Evolutionary conservation across 2,113 vertebrate species (phyloP).

Genomic region (Lasiurus cinereus): DNA sequence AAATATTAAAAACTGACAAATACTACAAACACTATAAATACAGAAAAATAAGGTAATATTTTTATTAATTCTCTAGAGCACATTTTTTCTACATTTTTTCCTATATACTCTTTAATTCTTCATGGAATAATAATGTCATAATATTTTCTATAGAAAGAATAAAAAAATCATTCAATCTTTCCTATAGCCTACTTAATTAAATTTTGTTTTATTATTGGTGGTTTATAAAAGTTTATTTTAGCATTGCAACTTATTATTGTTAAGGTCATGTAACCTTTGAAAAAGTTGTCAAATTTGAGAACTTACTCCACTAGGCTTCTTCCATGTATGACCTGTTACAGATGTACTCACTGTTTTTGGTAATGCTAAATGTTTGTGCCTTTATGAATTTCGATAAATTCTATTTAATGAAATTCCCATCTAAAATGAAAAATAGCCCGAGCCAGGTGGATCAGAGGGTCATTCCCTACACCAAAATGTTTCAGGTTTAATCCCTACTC

Average conservation of each 20-base stretch:
- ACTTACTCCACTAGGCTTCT: not conserved
- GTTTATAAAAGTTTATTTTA: not conserved
- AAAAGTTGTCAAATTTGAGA: not conserved
- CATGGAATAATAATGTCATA: not conserved
- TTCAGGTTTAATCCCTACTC: not conserved
- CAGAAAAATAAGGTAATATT: not conserved
- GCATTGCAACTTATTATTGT: not conserved
- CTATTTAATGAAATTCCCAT: not conserved
- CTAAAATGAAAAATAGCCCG: not conserved
- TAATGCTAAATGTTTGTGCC: not conserved
- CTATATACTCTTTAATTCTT: not conserved
- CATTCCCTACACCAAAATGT: not conserved
- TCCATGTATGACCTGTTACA: not conserved
- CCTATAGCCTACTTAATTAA: not conserved
- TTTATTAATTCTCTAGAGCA: not conserved
- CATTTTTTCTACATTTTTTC: not conserved
- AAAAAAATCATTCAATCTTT: not conserved
- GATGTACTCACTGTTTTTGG: not conserved
- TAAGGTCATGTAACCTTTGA: slow-evolving; percentile 1
- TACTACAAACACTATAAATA: not conserved
- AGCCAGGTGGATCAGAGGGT: not conserved
- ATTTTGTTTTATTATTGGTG: not conserved
- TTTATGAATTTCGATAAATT: not conserved
- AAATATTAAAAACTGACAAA: not conserved
- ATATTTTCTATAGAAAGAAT: slow-evolving; percentile 19